Base-by-base conservation (phyloP, 2,888 invertebrate genomes). In the Thymelicus acteon region DNA sequence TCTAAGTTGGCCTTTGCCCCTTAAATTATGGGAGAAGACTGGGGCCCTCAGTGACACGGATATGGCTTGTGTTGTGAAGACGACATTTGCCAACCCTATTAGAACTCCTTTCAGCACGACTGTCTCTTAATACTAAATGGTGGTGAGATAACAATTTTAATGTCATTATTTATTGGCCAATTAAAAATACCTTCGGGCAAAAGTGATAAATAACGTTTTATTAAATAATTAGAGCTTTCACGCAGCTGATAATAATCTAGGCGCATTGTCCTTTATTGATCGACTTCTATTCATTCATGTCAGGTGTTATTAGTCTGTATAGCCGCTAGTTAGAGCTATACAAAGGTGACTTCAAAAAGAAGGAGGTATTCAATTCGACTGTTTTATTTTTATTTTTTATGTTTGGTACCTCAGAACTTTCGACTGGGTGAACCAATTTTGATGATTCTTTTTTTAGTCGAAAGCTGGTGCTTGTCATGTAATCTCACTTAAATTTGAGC, bases 141-240 rank as follows among this genome's bases (percentile, higher is more conserved):
- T 67, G 73, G 71, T 39, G 54, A 72, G 71, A 73, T 71, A 67
- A 72, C 62, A 57, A 67, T 57, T 72, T 54, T 73, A 64, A 70
- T 66, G 68, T n/a, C 60, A 52, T 72, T 71, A 73, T 72, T 75
- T 73, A 75, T 73, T 66, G 63, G 37, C 65, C 71, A 75, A 75
- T 75, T 75, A 72, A 69, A 72, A 62, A 10, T 66, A 58, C 57
- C 69, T 49, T 58, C 19, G 10, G 63, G 69, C 63, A 47, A n/a
- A 7, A 31, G 19, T 54, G 54, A 69, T 69, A 63, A 63, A 69
- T 69, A 63, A 69, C 8, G 63, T 63, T 69, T 63, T 63, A 63
- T 69, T 69, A 58, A 58, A 58, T 58, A 63, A 69, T 63, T 69
- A 63, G 52, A 19, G 49, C 61, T 67, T 61, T 67, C 66, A 39